These are phyloP conservation scores for Antrozous pallidus DNA, from an alignment of 2,797 vertebrate genomes.

Conservation along the genomic window DNA sequence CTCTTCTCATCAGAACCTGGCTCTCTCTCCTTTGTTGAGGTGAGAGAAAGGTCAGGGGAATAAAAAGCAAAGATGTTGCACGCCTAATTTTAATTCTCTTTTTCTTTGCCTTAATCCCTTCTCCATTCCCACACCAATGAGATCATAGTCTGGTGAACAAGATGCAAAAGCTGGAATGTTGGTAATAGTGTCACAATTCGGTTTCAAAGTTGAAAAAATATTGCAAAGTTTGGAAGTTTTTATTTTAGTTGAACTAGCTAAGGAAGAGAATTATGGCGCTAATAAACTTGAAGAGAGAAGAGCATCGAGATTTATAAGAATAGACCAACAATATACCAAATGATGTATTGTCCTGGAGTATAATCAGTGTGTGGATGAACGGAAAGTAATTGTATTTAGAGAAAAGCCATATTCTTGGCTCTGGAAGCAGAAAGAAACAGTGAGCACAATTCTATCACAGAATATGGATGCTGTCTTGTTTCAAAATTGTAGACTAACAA, in stretches of 20 bases:
- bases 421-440: not conserved
- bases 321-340: slow-evolving; percentile 39
- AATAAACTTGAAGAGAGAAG: slow-evolving; percentile 28
- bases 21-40: not conserved
- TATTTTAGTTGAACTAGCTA: slow-evolving; percentile 7
- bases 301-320: slow-evolving; percentile 35
- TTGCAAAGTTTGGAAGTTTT: slow-evolving; percentile 12
- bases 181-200: not conserved
- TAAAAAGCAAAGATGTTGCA: not conserved
- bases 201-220: not conserved
- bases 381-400: slow-evolving; percentile 30
- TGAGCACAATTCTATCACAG: not conserved
- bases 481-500: slow-evolving; percentile 37
- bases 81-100: not conserved
- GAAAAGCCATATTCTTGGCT: slow-evolving; percentile 27
- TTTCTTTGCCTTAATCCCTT: not conserved
- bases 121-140: not conserved
- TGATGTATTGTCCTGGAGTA: slow-evolving; percentile 46
- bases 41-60: not conserved
- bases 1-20: not conserved
- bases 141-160: not conserved
- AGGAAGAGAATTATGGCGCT: slow-evolving; percentile 7
- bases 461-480: not conserved
- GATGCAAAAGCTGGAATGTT: not conserved
- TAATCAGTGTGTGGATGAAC: slow-evolving; percentile 43